phyloP scores from a whole-genome alignment of 2,113 vertebrate species.

The Turnix velox region DNA sequence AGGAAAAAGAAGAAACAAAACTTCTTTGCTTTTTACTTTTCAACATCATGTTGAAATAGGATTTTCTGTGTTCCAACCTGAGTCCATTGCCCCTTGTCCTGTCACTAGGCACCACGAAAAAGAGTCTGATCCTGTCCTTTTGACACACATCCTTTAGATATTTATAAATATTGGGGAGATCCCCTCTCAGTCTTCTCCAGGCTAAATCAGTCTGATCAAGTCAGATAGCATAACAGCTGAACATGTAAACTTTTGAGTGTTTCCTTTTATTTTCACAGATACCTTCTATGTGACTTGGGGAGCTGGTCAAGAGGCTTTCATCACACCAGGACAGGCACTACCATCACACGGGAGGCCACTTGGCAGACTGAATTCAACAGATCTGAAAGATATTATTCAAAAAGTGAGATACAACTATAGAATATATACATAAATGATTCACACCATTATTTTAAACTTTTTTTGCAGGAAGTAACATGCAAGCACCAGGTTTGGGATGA shows the following conservation, averaged over 20 bases:
- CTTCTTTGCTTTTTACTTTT: no score
- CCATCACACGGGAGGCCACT: slow-evolving; percentile 89
- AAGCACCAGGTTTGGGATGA: neutral
- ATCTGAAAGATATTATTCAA: slow-evolving; percentile 87
- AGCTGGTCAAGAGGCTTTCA: slow-evolving; percentile 68
- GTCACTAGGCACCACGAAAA: no score
- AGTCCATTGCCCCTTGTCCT: no score
- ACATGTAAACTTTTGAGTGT: neutral
- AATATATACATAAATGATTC: neutral
- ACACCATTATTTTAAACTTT: neutral
- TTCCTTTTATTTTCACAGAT: slow-evolving; percentile 71
- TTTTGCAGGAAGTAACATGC: neutral
- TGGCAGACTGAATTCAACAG: slow-evolving; percentile 80
- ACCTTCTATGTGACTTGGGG: slow-evolving; percentile 94
- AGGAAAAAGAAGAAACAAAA: no score
- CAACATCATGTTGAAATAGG: no score
- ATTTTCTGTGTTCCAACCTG: no score
- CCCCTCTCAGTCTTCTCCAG: no score
- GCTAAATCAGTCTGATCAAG: neutral
- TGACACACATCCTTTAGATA: no score
- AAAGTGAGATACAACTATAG: slow-evolving; percentile 75
- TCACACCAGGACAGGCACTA: slow-evolving; percentile 78
- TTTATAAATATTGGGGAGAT: no score
- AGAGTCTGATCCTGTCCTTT: no score
- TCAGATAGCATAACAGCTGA: neutral